A percentile compares a stretch with the other conserved stretches of the same genome.
phyloP scores from a whole-genome alignment of 2,888 invertebrate genomes.

The Crepidodera aurea region DNA sequence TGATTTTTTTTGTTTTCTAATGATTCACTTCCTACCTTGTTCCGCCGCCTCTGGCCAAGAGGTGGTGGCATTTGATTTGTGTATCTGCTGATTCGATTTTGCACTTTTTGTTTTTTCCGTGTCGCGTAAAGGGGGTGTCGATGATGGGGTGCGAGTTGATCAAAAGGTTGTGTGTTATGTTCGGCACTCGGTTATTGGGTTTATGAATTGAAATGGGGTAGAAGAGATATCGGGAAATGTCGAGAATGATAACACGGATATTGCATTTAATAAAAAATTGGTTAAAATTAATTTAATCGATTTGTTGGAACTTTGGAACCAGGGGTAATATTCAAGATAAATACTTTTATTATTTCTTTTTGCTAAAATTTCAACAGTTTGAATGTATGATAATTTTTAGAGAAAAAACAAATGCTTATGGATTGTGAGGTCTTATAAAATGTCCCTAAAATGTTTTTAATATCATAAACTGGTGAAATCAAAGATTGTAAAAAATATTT shows the following conservation, averaged over 20 bases:
- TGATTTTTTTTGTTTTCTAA: neutral
- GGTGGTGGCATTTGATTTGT: constrained; percentile 26
- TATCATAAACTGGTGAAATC: too few species aligned
- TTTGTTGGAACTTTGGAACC: too few species aligned
- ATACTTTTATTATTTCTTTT: too few species aligned
- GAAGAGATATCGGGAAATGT: neutral
- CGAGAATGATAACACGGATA: neutral
- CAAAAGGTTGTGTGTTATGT: constrained; percentile 22
- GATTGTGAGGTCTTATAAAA: too few species aligned
- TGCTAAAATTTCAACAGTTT: too few species aligned
- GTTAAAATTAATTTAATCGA: too few species aligned
- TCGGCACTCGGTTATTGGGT: constrained; percentile 24
- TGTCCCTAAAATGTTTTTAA: too few species aligned
- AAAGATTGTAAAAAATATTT: too few species aligned
- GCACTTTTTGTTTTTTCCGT: constrained; percentile 15
- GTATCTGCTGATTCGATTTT: constrained; percentile 27
- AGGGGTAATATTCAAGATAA: too few species aligned
- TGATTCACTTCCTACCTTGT: neutral
- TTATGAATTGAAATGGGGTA: constrained; percentile 14
- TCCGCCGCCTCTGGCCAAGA: constrained; percentile 1
- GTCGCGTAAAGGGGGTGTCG: constrained; percentile 8
- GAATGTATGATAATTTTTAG: too few species aligned
- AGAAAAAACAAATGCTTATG: too few species aligned
- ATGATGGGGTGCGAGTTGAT: constrained; percentile 14
- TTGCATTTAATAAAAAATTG: neutral